Conservation (phyloP, 1,140 invertebrate species). For the Tribolium madens region DNA sequence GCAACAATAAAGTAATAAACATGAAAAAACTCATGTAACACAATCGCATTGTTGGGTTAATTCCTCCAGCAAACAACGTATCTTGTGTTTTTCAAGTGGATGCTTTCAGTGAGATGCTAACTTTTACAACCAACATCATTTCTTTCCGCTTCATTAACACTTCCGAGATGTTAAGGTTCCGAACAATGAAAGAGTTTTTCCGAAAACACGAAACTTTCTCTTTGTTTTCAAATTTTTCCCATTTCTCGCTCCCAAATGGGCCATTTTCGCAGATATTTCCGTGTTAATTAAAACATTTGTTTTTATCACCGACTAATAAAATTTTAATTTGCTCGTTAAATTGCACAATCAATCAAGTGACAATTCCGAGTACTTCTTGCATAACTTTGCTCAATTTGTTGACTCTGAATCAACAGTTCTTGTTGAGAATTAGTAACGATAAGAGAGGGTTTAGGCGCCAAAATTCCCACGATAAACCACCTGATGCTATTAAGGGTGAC, state of each 20-base stretch:
- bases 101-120: slow-evolving; percentile 41
- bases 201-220: slow-evolving; percentile 31
- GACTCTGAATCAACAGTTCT: background rate
- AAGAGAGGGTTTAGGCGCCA: slow-evolving; percentile 14
- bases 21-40: slow-evolving; percentile 25
- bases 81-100: slow-evolving; percentile 40
- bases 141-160: slow-evolving; percentile 41
- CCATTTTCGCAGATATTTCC: too few relatives aligned
- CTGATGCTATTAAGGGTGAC: slow-evolving; percentile 12
- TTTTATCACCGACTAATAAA: too few relatives aligned
- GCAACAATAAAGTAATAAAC: background rate
- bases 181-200: slow-evolving; percentile 41
- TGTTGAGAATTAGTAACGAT: background rate
- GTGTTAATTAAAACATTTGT: too few relatives aligned
- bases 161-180: slow-evolving; percentile 34
- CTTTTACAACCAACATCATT: slow-evolving; percentile 35
- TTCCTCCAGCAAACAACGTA: slow-evolving; percentile 28
- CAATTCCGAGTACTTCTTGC: background rate
- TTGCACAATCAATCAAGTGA: background rate
- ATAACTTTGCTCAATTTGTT: background rate
- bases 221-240: background rate
- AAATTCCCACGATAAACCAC: slow-evolving; percentile 17
- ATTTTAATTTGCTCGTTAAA: background rate
- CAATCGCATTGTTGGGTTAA: slow-evolving; percentile 34
- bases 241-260: too few relatives aligned